phyloP scores from a whole-genome alignment of 2,888 invertebrate species.

The Limnephilus lunatus region DNA sequence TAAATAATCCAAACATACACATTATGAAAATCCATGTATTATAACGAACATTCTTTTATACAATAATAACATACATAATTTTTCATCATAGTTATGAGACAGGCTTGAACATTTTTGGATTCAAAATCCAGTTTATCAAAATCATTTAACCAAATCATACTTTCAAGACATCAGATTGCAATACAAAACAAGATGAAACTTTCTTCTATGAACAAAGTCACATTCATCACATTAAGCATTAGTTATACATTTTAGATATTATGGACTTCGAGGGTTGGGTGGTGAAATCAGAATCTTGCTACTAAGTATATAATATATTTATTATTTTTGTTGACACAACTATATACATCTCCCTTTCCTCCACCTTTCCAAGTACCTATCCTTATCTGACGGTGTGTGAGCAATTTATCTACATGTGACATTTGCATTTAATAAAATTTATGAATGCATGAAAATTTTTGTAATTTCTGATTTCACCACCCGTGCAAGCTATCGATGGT shows the following conservation, averaged over 20 bases:
- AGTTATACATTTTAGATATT: background rate
- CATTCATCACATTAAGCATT: background rate
- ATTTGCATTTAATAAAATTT: too few relatives aligned
- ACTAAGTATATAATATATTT: too few relatives aligned
- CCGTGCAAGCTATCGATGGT: background rate
- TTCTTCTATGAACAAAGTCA: background rate
- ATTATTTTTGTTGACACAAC: too few relatives aligned
- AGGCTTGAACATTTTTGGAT: background rate
- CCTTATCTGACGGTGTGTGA: too few relatives aligned
- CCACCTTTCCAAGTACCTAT: too few relatives aligned
- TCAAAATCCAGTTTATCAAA: background rate
- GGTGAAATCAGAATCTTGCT: background rate
- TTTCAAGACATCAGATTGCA: background rate
- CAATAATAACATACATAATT: background rate
- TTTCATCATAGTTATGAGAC: background rate
- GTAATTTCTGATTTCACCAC: background rate
- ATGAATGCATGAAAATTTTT: background rate
- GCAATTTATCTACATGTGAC: too few relatives aligned
- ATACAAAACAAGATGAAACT: background rate
- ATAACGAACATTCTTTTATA: background rate
- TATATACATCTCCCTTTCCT: too few relatives aligned
- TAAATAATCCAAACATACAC: slow-evolving; percentile 5
- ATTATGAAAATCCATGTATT: background rate
- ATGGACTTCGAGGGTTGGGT: background rate
- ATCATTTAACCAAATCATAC: background rate